These are phyloP conservation scores for Spea bombifrons DNA, from an alignment of 2,113 vertebrate species.

Conservation along the genomic window DNA sequence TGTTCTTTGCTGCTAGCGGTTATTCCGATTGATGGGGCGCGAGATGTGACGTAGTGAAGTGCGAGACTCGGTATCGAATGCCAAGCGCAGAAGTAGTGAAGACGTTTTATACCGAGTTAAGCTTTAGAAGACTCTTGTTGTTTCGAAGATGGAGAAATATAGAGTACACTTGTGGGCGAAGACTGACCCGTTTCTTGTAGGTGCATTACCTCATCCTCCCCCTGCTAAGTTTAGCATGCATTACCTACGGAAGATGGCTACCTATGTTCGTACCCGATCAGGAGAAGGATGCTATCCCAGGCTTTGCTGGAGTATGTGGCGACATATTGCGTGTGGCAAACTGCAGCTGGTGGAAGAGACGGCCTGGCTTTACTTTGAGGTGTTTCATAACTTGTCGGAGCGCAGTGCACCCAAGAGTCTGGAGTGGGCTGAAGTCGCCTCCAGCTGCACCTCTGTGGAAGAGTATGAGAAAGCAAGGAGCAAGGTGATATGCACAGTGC, in stretches of 20 bases:
- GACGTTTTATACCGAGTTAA: neutral
- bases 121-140: no score
- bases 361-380: conserved; percentile 94
- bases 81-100: neutral
- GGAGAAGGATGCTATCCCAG: conserved; percentile 78
- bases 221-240: conserved; percentile 83
- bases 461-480: conserved; percentile 80
- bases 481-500: conserved; percentile 66
- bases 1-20: neutral
- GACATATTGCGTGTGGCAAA: conserved; percentile 91
- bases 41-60: neutral
- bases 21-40: neutral
- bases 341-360: conserved; percentile 81
- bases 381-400: conserved; percentile 75
- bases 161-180: conserved; percentile 80
- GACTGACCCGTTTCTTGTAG: conserved; percentile 86
- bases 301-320: conserved; percentile 83
- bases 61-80: neutral
- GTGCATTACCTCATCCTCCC: conserved; percentile 76
- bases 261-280: conserved; percentile 74
- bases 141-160: conserved; percentile 66
- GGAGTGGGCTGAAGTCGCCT: conserved; percentile 82
- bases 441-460: conserved; percentile 72
- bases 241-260: conserved; percentile 86
- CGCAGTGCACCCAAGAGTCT: conserved; percentile 68